Evolutionary conservation across 2,113 vertebrate genomes (phyloP).

Genomic region (Cyrtonyx montezumae): DNA sequence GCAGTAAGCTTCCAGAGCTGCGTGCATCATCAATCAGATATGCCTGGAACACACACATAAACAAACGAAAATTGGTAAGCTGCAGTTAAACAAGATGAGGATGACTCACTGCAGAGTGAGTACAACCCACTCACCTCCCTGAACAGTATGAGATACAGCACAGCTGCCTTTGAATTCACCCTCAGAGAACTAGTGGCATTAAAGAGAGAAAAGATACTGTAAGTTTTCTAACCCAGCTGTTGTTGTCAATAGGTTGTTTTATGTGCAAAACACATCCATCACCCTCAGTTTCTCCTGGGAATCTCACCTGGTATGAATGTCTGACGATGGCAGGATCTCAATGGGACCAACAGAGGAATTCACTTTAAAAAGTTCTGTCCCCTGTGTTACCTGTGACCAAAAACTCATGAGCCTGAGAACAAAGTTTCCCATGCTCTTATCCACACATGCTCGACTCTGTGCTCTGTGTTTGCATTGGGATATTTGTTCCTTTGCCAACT

Average conservation of each 20-base stretch:
- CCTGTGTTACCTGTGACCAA: background rate
- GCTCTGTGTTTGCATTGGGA: background rate
- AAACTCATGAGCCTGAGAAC: background rate
- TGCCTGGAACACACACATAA: constrained; percentile 24
- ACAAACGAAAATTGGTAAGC: background rate
- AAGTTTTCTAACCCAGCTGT: background rate
- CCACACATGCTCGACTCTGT: accelerated
- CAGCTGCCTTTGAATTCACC: constrained; percentile 25
- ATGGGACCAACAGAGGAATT: background rate
- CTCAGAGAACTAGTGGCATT: background rate
- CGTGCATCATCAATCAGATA: background rate
- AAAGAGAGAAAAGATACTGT: background rate
- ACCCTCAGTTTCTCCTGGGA: background rate
- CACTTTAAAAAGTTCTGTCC: background rate
- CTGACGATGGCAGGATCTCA: background rate
- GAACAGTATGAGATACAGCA: background rate
- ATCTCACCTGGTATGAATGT: background rate
- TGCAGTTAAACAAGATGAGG: constrained; percentile 11
- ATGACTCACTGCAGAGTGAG: constrained; percentile 23
- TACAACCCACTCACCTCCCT: constrained; percentile 49
- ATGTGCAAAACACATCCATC: background rate
- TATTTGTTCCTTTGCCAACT: background rate
- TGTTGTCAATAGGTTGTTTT: background rate
- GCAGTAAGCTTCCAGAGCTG: background rate
- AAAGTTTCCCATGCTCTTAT: background rate